These are phyloP conservation scores for Diadophis punctatus DNA, from an alignment of 2,113 vertebrate species.

Conservation along the genomic window DNA sequence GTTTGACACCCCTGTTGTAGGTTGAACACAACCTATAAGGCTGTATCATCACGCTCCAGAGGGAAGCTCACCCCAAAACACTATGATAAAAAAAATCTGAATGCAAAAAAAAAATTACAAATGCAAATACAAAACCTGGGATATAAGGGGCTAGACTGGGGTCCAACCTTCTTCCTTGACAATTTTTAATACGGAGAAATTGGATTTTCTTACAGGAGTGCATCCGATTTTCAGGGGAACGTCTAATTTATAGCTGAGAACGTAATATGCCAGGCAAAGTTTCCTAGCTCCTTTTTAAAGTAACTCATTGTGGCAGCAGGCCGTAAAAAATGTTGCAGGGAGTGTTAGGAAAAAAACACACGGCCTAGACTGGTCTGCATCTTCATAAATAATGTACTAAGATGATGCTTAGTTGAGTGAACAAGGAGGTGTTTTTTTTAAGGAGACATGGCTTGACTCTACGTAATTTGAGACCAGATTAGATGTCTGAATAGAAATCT, in stretches of 20 bases:
- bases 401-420: neutral
- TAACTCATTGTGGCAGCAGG: neutral
- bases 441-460: neutral
- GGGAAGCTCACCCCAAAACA: too few species aligned
- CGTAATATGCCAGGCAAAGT: neutral
- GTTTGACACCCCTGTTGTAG: too few species aligned
- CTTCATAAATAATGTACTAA: neutral
- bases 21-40: too few species aligned
- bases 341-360: too few species aligned
- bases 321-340: neutral
- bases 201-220: neutral
- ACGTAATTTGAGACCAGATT: neutral
- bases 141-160: neutral
- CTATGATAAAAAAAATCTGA: too few species aligned
- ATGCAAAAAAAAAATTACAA: too few species aligned
- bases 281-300: neutral
- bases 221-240: neutral
- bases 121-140: too few species aligned
- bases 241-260: neutral
- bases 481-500: neutral
- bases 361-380: neutral
- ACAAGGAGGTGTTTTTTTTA: neutral
- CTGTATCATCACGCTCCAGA: too few species aligned
- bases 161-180: neutral
- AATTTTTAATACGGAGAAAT: neutral